Base-by-base conservation (phyloP, 1,140 invertebrate species). In the Asobara japonica region DNA sequence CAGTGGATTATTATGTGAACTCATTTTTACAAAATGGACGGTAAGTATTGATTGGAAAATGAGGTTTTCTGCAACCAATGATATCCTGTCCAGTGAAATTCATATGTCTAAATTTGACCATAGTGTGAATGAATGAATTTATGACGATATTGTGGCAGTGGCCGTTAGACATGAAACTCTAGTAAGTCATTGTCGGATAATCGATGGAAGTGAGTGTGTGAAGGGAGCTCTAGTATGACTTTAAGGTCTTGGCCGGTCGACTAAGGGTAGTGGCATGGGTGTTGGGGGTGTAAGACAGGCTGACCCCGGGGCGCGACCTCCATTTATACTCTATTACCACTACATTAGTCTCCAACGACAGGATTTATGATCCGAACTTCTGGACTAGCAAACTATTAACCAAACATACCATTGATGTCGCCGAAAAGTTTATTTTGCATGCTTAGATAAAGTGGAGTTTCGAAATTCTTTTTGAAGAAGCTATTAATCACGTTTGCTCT, bases 311-410 rank as follows among this genome's bases (percentile, higher is more conserved):
- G 83, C 80, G 76, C 79, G 82, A 83, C 83, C 85, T 82, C 84
- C 83, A 86, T 87, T 87, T 87, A 87, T 87, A 86, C 84, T 86
- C 84, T 86, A 87, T 87, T 87, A 86, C 83, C 85, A 87, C 84
- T 86, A 86, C 84, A 87, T 87, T 87, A 87, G 84, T 87, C 85
- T 84, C 75, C 76, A 79, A 80, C 77, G 75, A 77, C 67, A 78
- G 80, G 81, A 87, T 87, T 87, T 86, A 86, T 84, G 83, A 86
- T 82, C 79, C 76, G 68, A 78, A 77, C 76, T 75, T 65, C 78
- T 73, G 71, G 78, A 75, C 77, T 73, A 75, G 75, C 78, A 62
- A 78, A 76, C 74, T 74, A 76, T 76, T 75, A 76, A 77, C 79
- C 72, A 76, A 71, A 27, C 48, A 65, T 33, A 69, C 13, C 27